Percentiles rank a stretch among this genome's conserved stretches.
These are phyloP conservation scores for Xenopus petersii DNA, from an alignment of 2,797 vertebrate genomes.

Conservation along the genomic window DNA sequence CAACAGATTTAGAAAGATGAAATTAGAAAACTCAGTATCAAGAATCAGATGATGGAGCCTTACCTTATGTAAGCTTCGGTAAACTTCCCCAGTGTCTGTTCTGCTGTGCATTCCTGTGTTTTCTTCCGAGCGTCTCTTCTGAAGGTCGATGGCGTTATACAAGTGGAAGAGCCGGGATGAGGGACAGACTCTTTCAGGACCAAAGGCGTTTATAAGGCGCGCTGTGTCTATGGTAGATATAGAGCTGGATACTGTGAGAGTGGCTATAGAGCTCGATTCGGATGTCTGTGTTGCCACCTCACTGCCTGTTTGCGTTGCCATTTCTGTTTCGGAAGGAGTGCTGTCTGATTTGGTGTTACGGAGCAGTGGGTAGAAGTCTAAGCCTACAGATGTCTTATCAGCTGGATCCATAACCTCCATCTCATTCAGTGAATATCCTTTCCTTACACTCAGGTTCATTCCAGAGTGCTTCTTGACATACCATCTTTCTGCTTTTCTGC, in stretches of 20 bases:
- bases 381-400: conserved; percentile 54
- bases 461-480: not conserved
- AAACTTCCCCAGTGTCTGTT: conserved; percentile 31
- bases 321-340: conserved; percentile 54
- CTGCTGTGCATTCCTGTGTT: conserved; percentile 24
- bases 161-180: conserved; percentile 68
- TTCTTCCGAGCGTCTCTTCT: conserved; percentile 58
- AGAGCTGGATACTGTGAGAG: conserved; percentile 77
- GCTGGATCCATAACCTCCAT: no score
- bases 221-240: conserved; percentile 82
- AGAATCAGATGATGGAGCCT: conserved; percentile 22
- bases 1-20: no score
- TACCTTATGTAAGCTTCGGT: conserved; percentile 53
- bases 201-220: conserved; percentile 77
- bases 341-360: conserved; percentile 39
- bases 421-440: no score
- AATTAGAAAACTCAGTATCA: no score
- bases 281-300: conserved; percentile 56
- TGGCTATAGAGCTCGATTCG: conserved; percentile 72
- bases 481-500: fast-evolving
- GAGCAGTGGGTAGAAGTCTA: conserved; percentile 41
- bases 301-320: conserved; percentile 46
- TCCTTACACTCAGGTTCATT: no score
- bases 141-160: conserved; percentile 69
- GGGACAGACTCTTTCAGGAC: conserved; percentile 64